Percentiles rank a stretch among this genome's conserved stretches.
phyloP scores from a whole-genome alignment of 2,888 invertebrate genomes.

The Zygaena filipendulae region DNA sequence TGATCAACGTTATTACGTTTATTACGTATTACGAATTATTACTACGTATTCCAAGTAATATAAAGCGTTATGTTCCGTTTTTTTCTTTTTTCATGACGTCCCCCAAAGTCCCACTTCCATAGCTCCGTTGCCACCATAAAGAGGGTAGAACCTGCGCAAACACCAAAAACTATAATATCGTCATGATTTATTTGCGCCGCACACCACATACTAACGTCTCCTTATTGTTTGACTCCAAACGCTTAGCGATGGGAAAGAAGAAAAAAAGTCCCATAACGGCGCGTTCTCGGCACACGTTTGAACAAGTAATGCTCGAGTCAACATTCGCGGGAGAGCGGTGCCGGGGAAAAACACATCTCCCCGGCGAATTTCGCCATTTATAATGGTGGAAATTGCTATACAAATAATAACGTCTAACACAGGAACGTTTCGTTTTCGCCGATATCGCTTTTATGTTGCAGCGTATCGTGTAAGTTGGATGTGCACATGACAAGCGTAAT shows the following conservation, averaged over 20 bases:
- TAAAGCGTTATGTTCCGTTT: too few species aligned
- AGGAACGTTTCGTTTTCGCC: slow-evolving; percentile 4
- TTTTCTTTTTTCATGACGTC: too few species aligned
- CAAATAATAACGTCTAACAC: slow-evolving; percentile 5
- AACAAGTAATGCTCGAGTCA: slow-evolving; percentile 56
- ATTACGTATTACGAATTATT: too few species aligned
- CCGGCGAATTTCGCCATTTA: neutral
- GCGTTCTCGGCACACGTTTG: slow-evolving; percentile 48
- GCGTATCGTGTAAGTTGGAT: too few species aligned
- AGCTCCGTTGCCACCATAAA: too few species aligned
- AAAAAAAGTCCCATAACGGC: slow-evolving; percentile 6
- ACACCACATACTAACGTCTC: neutral
- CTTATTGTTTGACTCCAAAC: neutral
- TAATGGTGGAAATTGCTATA: slow-evolving; percentile 6
- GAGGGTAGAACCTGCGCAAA: too few species aligned
- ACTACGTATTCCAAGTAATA: too few species aligned
- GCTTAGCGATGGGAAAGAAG: neutral
- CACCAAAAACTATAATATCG: neutral
- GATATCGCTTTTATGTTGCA: slow-evolving; percentile 3
- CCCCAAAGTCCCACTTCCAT: too few species aligned
- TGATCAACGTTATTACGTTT: too few species aligned
- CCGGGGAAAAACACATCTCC: slow-evolving; percentile 20
- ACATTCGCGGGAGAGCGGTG: slow-evolving; percentile 24
- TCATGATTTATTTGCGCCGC: neutral
- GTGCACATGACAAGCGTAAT: too few species aligned